Evolutionary conservation across 2,888 invertebrate species (phyloP).

Genomic region (Agrochola litura): DNA sequence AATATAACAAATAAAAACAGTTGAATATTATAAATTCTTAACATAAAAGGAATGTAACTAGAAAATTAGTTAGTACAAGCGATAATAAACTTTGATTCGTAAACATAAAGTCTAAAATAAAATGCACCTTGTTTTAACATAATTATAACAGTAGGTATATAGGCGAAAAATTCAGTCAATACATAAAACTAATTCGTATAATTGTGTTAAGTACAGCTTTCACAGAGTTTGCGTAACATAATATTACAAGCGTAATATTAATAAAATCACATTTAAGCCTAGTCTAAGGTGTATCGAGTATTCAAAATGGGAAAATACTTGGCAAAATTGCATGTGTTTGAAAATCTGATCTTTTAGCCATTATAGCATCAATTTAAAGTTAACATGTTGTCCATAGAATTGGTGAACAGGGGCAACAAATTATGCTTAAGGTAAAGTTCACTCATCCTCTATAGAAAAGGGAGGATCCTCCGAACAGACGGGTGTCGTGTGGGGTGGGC

Average conservation of each 20-base stretch:
- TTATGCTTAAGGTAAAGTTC: not conserved
- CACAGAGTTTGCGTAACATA: slow-evolving; percentile 39
- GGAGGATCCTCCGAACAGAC: too few species aligned
- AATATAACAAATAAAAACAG: slow-evolving; percentile 42
- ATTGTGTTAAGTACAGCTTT: slow-evolving; percentile 31
- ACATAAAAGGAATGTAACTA: slow-evolving; percentile 53
- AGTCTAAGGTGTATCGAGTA: slow-evolving; percentile 35
- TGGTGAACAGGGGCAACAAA: not conserved
- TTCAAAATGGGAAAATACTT: not conserved
- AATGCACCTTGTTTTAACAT: slow-evolving; percentile 39
- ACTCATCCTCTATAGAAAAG: too few species aligned
- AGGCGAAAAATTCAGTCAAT: slow-evolving; percentile 46
- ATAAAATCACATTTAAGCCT: slow-evolving; percentile 48
- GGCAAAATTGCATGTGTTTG: not conserved
- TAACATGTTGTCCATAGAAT: not conserved
- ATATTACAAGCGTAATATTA: slow-evolving; percentile 57
- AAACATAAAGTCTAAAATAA: slow-evolving; percentile 47
- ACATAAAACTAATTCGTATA: slow-evolving; percentile 35
- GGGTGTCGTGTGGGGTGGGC: too few species aligned
- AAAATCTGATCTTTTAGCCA: not conserved
- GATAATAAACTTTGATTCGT: slow-evolving; percentile 41
- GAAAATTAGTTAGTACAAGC: slow-evolving; percentile 30
- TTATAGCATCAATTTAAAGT: not conserved
- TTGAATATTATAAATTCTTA: slow-evolving; percentile 3
- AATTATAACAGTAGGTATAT: slow-evolving; percentile 33